Conservation (phyloP, 2,888 invertebrate species). For the Prenolepis imparis region DNA sequence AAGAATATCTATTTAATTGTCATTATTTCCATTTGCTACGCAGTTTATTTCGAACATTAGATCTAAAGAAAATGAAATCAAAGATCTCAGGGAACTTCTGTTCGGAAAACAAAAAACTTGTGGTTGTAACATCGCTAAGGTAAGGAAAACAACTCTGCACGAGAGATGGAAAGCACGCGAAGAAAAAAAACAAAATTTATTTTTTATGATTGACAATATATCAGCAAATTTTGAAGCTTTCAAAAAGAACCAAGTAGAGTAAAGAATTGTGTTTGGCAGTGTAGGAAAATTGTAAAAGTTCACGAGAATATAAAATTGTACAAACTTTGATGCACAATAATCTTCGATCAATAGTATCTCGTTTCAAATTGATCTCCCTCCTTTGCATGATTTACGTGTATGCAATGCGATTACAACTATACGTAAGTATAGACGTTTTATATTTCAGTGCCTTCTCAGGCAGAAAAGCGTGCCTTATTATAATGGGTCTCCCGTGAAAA, state of each 20-base stretch:
- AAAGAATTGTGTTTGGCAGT: constrained; percentile 30
- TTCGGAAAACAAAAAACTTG: constrained; percentile 45
- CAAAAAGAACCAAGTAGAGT: constrained; percentile 41
- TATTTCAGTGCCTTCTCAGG: constrained; percentile 75
- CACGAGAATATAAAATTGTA: constrained; percentile 62
- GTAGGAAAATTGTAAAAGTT: constrained; percentile 35
- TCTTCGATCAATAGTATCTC: constrained; percentile 68
- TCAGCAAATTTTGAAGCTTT: constrained; percentile 26
- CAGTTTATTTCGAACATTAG: constrained; percentile 27
- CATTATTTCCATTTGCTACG: constrained; percentile 3
- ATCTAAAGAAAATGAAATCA: constrained; percentile 45
- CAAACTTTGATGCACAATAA: constrained; percentile 75
- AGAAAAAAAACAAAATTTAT: constrained; percentile 31
- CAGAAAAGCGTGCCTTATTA: constrained; percentile 75
- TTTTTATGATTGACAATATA: constrained; percentile 28
- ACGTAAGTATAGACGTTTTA: constrained; percentile 67
- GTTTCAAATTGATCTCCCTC: constrained; percentile 74
- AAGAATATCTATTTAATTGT: constrained; percentile 5
- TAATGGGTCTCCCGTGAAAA: constrained; percentile 66
- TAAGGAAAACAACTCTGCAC: constrained; percentile 23
- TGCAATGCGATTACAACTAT: constrained; percentile 67
- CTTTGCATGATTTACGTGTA: constrained; percentile 67
- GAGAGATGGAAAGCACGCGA: constrained; percentile 19
- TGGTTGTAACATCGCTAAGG: constrained; percentile 31
- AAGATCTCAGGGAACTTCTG: constrained; percentile 60